Conservation (phyloP, 2,888 invertebrate genomes). For the Eupithecia subumbrata region DNA sequence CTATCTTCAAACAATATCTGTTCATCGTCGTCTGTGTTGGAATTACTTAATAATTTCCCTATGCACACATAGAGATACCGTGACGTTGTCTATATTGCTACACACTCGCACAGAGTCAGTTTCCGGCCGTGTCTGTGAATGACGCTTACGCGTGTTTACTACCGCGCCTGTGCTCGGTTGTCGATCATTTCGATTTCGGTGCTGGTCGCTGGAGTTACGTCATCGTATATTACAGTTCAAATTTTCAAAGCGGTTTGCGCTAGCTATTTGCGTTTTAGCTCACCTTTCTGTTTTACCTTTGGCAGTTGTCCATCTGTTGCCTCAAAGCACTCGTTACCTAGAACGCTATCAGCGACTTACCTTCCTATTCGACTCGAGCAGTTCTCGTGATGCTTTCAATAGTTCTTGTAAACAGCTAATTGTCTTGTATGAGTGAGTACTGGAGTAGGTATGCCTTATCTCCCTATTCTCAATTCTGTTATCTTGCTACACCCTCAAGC, state of each 20-base stretch:
- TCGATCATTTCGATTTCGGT: conserved; percentile 73
- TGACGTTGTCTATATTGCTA: conserved; percentile 41
- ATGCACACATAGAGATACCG: conserved; percentile 49
- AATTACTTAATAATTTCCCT: conserved; percentile 73
- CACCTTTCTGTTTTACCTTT: conserved; percentile 46
- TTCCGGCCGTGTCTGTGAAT: conserved; percentile 75
- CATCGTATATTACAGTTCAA: conserved; percentile 60
- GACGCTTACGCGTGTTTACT: conserved; percentile 80
- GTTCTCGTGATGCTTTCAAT: conserved; percentile 4
- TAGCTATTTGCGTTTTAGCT: conserved; percentile 46
- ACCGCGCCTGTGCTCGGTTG: conserved; percentile 61
- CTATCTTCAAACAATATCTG: conserved; percentile 56
- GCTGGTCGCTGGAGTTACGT: conserved; percentile 59
- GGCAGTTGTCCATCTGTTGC: conserved; percentile 38
- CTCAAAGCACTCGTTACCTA: conserved; percentile 28
- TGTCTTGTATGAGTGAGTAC: conserved; percentile 22
- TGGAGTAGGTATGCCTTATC: conserved; percentile 34
- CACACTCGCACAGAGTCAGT: conserved; percentile 56
- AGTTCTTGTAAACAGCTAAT: conserved; percentile 12
- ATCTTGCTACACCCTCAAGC: conserved; percentile 38
- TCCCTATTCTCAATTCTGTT: conserved; percentile 36
- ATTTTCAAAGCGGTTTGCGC: conserved; percentile 48
- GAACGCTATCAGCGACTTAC: conserved; percentile 13
- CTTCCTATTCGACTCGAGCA: conserved; percentile 8
- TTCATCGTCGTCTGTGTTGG: conserved; percentile 62